phyloP scores from a whole-genome alignment of 2,888 invertebrate genomes.

The Orgyia antiqua region DNA sequence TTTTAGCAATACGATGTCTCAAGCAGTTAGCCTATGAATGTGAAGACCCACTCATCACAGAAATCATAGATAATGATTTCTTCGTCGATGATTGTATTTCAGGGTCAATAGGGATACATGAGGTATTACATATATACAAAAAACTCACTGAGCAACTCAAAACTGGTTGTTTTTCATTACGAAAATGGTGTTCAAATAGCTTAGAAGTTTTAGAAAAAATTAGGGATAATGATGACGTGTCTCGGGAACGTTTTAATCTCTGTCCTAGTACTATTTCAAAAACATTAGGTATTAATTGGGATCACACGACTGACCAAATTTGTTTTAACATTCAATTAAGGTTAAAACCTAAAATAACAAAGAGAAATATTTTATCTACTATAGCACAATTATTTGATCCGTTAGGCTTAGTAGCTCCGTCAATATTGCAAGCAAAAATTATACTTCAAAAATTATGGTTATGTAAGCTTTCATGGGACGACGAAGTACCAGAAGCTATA shows the following conservation, averaged over 20 bases:
- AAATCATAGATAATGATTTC: conserved; percentile 2
- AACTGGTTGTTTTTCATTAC: conserved; percentile 5
- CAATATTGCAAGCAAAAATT: not conserved
- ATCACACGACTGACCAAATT: not conserved
- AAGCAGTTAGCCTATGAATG: conserved; percentile 3
- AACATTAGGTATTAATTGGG: conserved; percentile 1
- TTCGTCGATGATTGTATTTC: conserved; percentile 3
- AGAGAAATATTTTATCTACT: conserved; percentile 1
- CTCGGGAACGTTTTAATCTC: not conserved
- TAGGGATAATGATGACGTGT: not conserved
- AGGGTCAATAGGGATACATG: not conserved
- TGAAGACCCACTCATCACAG: not conserved
- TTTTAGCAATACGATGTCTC: conserved; percentile 4
- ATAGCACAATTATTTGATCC: not conserved
- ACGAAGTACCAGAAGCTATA: not conserved
- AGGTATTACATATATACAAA: not conserved
- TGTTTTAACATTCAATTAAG: not conserved
- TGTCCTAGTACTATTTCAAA: conserved; percentile 1
- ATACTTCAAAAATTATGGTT: not conserved
- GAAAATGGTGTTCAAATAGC: conserved; percentile 7
- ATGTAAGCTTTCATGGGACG: conserved; percentile 1
- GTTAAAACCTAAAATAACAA: not conserved
- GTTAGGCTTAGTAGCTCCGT: not conserved
- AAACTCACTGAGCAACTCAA: conserved; percentile 1
- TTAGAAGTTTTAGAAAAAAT: conserved; percentile 2